phyloP scores from a whole-genome alignment of 2,797 vertebrate species.

The Squalus acanthias region DNA sequence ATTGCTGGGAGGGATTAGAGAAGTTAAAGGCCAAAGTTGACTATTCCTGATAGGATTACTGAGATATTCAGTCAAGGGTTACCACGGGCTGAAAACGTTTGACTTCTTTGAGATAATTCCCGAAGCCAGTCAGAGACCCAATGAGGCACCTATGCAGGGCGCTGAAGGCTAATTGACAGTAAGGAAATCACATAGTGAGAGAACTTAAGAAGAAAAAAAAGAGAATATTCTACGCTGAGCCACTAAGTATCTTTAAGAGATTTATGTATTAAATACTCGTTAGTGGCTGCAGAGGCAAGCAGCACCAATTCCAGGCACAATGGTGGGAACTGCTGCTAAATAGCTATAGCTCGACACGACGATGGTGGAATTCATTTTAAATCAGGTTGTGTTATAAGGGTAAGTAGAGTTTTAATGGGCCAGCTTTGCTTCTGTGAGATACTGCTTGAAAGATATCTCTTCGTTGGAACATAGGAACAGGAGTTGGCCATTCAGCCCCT shows the following conservation, averaged over 20 bases:
- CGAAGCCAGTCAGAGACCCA: not conserved
- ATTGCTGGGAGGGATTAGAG: not conserved
- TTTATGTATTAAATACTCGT: not conserved
- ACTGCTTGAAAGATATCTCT: not conserved
- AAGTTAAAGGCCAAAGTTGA: conserved; percentile 23
- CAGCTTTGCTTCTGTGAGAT: not conserved
- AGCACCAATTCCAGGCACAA: not conserved
- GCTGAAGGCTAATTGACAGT: not conserved
- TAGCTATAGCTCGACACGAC: not conserved
- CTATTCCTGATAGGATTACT: not conserved
- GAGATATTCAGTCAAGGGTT: not conserved
- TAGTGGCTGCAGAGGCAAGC: not conserved
- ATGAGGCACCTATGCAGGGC: not conserved
- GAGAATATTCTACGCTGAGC: not conserved
- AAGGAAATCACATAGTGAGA: not conserved
- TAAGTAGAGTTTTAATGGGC: no score
- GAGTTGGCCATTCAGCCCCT: not conserved
- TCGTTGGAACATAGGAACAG: not conserved
- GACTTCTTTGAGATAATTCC: not conserved
- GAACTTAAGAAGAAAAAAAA: not conserved
- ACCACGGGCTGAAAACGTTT: not conserved
- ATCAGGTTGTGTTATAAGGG: not conserved
- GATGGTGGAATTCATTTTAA: not conserved
- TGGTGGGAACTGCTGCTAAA: not conserved
- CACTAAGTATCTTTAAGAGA: not conserved